A percentile compares a stretch with the other conserved stretches of the same genome.
Conservation (phyloP, 2,113 vertebrate genomes). For the Sphaerodactylus townsendi region DNA sequence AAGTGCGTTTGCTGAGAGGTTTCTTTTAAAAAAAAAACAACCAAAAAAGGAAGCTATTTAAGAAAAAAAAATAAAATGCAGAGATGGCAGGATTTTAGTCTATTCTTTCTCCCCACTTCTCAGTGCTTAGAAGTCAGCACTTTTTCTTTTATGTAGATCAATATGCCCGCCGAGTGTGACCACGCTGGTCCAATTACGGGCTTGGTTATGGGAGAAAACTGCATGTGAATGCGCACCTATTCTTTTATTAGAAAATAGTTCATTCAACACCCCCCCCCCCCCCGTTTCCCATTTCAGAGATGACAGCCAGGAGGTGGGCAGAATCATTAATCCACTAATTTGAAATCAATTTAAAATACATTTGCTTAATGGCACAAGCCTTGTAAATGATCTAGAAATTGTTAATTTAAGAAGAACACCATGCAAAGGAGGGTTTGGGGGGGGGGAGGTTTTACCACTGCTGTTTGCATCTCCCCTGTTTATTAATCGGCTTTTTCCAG, state of each 20-base stretch:
- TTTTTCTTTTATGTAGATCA: conserved; percentile 52
- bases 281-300: conserved; percentile 34
- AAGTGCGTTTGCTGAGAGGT: neutral
- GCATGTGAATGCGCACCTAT: conserved; percentile 47
- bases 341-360: conserved; percentile 79
- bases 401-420: conserved; percentile 68
- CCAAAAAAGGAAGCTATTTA: neutral
- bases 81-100: conserved; percentile 6
- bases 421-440: conserved; percentile 32
- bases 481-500: conserved; percentile 59
- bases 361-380: conserved; percentile 75
- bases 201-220: conserved; percentile 58
- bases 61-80: conserved; percentile 13
- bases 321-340: conserved; percentile 76
- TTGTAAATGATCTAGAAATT: conserved; percentile 70
- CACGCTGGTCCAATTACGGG: conserved; percentile 61
- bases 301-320: conserved; percentile 50
- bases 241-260: conserved; percentile 33
- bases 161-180: conserved; percentile 60
- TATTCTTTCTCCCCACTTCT: neutral
- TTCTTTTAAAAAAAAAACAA: neutral
- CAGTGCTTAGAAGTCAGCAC: conserved; percentile 51
- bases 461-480: neutral
- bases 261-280: neutral
- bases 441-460: conserved; percentile 34